phyloP scores from a whole-genome alignment of 2,113 vertebrate genomes.

The Brienomyrus longianalis region DNA sequence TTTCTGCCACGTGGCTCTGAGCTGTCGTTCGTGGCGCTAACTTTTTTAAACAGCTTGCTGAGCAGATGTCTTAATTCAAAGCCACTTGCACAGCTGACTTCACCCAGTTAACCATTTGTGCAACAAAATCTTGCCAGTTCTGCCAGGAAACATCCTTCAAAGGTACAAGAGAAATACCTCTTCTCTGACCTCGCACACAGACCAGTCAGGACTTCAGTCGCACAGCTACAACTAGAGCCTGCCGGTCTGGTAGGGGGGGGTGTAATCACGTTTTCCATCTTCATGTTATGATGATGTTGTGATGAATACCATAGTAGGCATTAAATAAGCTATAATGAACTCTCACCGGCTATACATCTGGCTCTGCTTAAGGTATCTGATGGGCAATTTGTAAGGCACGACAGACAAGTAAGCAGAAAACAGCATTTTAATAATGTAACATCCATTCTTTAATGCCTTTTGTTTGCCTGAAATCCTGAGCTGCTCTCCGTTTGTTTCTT shows the following conservation, averaged over 20 bases:
- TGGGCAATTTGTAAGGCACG: background rate
- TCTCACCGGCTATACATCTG: background rate
- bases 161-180: background rate
- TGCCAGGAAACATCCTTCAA: background rate
- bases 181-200: background rate
- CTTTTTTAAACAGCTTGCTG: background rate
- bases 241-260: background rate
- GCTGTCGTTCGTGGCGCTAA: background rate
- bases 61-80: constrained; percentile 2
- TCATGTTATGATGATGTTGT: constrained; percentile 4
- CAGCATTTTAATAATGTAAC: constrained; percentile 12
- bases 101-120: background rate
- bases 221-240: background rate
- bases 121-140: background rate
- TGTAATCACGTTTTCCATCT: background rate
- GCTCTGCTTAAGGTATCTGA: background rate
- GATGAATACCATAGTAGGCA: background rate
- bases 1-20: background rate
- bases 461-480: background rate
- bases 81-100: background rate
- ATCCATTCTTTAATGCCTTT: background rate
- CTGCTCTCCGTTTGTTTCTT: background rate
- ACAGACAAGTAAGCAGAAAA: constrained; percentile 1
- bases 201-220: background rate
- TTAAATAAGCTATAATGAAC: constrained; percentile 12